Conservation (phyloP, 2,888 invertebrate species). For the Drosophila lacicola region DNA sequence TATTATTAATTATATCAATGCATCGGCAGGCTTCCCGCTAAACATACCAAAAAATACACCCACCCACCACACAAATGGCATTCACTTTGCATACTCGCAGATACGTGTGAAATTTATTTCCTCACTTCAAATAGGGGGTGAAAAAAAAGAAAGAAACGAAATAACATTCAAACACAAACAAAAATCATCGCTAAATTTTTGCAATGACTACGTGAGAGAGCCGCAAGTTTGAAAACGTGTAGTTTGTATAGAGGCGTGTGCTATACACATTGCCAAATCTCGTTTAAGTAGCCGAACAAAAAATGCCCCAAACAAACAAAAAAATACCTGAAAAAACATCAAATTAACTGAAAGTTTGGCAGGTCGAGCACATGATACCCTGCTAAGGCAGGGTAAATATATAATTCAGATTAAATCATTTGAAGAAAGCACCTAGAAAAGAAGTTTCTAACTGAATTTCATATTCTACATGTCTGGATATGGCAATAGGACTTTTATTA, state of each 20-base stretch:
- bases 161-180: conserved; percentile 11
- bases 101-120: conserved; percentile 54
- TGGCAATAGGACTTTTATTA: no score
- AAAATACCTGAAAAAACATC: conserved; percentile 12
- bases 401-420: no score
- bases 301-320: conserved; percentile 31
- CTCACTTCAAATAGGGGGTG: conserved; percentile 31
- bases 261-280: conserved; percentile 35
- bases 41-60: conserved; percentile 38
- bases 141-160: conserved; percentile 1
- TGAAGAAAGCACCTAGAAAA: no score
- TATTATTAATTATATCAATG: conserved; percentile 68
- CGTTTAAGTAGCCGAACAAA: conserved; percentile 31
- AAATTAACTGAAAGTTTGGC: background rate
- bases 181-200: conserved; percentile 63
- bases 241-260: conserved; percentile 36
- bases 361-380: conserved; percentile 10
- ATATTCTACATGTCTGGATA: no score
- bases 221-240: conserved; percentile 9
- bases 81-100: conserved; percentile 32
- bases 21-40: conserved; percentile 60
- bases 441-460: no score
- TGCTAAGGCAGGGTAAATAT: background rate
- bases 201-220: conserved; percentile 59
- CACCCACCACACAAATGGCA: conserved; percentile 43